Percentiles rank a stretch among this genome's conserved stretches.
Conservation (phyloP, 2,113 vertebrate species). For the Xyliphius kryptos region DNA sequence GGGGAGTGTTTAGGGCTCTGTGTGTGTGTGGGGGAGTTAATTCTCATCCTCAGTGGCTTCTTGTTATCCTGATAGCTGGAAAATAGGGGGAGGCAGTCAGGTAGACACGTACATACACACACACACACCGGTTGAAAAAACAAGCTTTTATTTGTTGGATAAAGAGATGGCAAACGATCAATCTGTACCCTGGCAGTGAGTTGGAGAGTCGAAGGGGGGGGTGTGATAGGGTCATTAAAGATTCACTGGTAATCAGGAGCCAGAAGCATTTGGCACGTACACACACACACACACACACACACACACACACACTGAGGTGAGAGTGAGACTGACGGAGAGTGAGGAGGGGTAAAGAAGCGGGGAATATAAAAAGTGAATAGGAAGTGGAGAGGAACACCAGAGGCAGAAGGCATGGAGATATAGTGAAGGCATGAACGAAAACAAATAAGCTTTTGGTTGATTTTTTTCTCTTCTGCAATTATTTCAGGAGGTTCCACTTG, state of each 20-base stretch:
- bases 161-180: conserved; percentile 57
- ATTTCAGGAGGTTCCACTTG: no score
- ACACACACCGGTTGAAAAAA: conserved; percentile 39
- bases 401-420: no score
- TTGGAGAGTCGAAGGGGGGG: no score
- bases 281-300: no score
- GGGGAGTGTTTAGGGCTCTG: neutral
- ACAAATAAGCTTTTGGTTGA: no score
- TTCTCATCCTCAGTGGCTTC: conserved; percentile 34
- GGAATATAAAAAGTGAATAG: conserved; percentile 21
- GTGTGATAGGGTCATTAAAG: conserved; percentile 47
- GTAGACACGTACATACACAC: conserved; percentile 21
- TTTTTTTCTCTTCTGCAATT: no score
- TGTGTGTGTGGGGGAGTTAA: no score
- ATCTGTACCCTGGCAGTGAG: conserved; percentile 47
- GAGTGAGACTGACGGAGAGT: neutral
- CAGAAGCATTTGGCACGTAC: conserved; percentile 39
- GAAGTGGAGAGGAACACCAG: conserved; percentile 21
- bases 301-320: no score
- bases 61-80: conserved; percentile 25
- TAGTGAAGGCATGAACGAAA: no score
- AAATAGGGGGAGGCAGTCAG: conserved; percentile 30
- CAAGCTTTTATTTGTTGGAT: conserved; percentile 53
- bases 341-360: conserved; percentile 3
- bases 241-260: conserved; percentile 49